Evolutionary conservation across 2,888 invertebrate species (phyloP), one percentile per base, ranked within the genome.

Genomic region (Electrophaes corylata): DNA sequence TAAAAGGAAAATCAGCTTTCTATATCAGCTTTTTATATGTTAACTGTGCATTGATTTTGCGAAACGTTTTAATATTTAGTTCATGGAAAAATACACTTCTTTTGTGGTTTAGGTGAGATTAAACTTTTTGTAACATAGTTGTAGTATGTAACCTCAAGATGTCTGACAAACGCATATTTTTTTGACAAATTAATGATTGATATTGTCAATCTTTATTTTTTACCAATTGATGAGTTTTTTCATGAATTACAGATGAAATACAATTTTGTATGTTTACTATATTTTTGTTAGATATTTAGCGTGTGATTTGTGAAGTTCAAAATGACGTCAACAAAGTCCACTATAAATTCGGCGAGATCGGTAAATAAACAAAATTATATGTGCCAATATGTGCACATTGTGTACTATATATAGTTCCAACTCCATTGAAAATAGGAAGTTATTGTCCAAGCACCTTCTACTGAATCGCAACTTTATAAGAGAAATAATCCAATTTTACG

Each of bases 1-100:
- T 56, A 67, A 65, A 78, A 67, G 79, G 78, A 52, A 71, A 65
- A 60, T 71, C 75, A 57, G 69, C 80, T 80, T 78, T 79, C 80
- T 77, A 78, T n/a, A 60, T 71, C 75, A 57, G 69, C 80, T 80
- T 78, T 79, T 79, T 77, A 78, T 48, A 43, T 20, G 39, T 40
- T 39, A 55, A 41, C 55, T 57, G 48, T 67, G 51, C 57, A 62
- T 61, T 55, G 63, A 60, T 65, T 73, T 72, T 69, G 64, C 71
- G 71, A 75, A 76, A 75, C 69, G 63, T 59, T 71, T 69, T 63
- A 66, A 56, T 56, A 41, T 52, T 35, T 39, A 35, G 39, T 12
- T 60, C 59, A 51, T 58, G 56, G 39, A 63, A 37, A 35, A 11
- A 33, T 4, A 33, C 4, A 35, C 23, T 5, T 23, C 6, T 23